Percentiles rank a stretch among this genome's conserved stretches.
phyloP scores from a whole-genome alignment of 2,888 invertebrate genomes.

The Brachypalpus laphriformis region DNA sequence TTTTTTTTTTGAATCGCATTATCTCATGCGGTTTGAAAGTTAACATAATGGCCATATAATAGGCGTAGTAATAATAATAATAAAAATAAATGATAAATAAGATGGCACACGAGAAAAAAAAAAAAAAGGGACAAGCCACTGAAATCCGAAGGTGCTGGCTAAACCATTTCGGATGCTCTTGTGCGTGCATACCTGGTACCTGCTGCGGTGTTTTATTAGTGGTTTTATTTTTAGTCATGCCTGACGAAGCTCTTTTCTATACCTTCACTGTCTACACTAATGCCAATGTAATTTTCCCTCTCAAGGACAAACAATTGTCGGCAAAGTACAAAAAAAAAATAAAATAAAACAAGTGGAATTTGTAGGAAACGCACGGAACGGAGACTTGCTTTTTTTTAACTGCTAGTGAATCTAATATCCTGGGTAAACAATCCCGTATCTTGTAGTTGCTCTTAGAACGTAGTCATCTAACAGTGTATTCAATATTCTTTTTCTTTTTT shows the following conservation, averaged over 20 bases:
- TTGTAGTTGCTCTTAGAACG: constrained; percentile 6
- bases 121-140: not conserved
- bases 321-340: constrained; percentile 26
- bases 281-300: not conserved
- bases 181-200: no score
- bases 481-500: constrained; percentile 19
- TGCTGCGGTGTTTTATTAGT: constrained; percentile 15
- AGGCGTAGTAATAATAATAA: constrained; percentile 3
- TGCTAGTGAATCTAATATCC: constrained; percentile 42
- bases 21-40: constrained; percentile 4
- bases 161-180: not conserved
- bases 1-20: not conserved
- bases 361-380: not conserved
- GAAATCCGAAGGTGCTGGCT: not conserved
- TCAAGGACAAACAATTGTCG: constrained; percentile 12
- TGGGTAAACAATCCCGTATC: constrained; percentile 30
- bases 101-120: not conserved
- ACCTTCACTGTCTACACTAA: not conserved
- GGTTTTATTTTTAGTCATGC: constrained; percentile 42
- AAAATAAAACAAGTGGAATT: not conserved
- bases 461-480: constrained; percentile 31
- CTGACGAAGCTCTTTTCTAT: constrained; percentile 1
- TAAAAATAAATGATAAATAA: constrained; percentile 21
- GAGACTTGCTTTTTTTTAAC: constrained; percentile 16
- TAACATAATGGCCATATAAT: not conserved